Evolutionary conservation across 2,797 vertebrate species (phyloP), one percentile per base, ranked within the genome.

Genomic region (Cossypha polioptera): DNA sequence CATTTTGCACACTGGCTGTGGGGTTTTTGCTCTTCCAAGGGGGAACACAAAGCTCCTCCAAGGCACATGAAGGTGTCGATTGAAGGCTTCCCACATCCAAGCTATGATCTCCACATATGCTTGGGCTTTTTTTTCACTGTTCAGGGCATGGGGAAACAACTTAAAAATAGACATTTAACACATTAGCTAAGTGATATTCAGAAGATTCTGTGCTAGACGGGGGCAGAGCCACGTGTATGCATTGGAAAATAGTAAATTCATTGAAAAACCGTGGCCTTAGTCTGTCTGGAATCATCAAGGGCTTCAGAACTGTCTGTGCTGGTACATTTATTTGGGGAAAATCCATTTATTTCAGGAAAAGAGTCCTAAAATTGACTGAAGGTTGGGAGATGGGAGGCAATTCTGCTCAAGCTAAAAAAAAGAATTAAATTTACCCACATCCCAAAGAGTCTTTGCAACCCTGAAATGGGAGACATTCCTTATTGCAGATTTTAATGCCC

Each of bases 101-200:
- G 8, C 38, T 20, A 9, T 21, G 12, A 47, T 77, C 0, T 38
- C 40, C 20, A 26, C 12, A 26, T 40, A 62, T 9, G 4, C 33
- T 71, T 62, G 51, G 51, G 51, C 16, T 75, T 94, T 83, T 58
- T 63, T 92, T 90, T 84, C 57, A 40, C 22, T 72, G 28, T 11
- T 71, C 35, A 63, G 8, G 90, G 71, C 9, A 54, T 24, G 24
- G 78, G 72, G 86, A 69, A 84, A 35, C 19, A 35, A 68, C 61
- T 72, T 90, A 59, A 88, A 91, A 91, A 80, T 38, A 95, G 86
- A 16, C 16, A 51, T 84, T 67, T 85, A 79, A 57, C 80, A 90
- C 48, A n/a, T 26, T 62, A 67, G 53, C 59, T 79, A 51, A 76
- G 55, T 84, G 80, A 51, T 92, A 58, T 86, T 84, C 89, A 33